These are phyloP conservation scores for Micrasema longulum DNA, from an alignment of 1,140 invertebrate genomes.

Conservation along the genomic window DNA sequence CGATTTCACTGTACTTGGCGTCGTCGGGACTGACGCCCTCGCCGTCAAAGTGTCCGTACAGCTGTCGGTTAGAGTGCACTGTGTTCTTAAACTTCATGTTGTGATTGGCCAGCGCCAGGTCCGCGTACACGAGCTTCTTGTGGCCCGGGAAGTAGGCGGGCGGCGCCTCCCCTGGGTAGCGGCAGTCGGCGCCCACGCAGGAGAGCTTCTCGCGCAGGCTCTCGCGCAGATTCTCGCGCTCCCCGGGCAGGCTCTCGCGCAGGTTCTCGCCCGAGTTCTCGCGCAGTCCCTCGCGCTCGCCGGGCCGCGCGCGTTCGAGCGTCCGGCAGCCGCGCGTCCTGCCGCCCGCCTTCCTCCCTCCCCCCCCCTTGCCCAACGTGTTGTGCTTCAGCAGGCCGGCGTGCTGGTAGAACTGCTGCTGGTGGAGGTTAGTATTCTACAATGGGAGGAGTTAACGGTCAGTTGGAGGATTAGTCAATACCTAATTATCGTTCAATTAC, in stretches of 20 bases:
- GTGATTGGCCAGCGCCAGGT: conserved; percentile 68
- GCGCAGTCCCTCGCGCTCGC: conserved; percentile 63
- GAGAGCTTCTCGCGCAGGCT: conserved; percentile 66
- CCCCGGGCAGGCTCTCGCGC: too few relatives aligned
- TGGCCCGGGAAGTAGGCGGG: conserved; percentile 62
- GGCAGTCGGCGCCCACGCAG: conserved; percentile 65
- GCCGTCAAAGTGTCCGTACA: conserved; percentile 66
- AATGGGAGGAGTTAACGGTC: conserved; percentile 52
- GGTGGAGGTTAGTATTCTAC: conserved; percentile 69
- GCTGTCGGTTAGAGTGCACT: conserved; percentile 69
- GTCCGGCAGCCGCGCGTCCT: conserved; percentile 75
- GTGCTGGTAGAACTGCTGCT: conserved; percentile 68
- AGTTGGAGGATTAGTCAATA: conserved; percentile 3
- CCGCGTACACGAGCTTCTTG: conserved; percentile 68
- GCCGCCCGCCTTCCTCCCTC: conserved; percentile 74
- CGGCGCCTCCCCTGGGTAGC: conserved; percentile 56
- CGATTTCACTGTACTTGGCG: conserved; percentile 84
- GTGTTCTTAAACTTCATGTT: conserved; percentile 70
- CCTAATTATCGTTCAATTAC: too few relatives aligned
- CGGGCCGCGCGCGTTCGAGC: conserved; percentile 62
- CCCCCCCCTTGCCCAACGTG: conserved; percentile 64
- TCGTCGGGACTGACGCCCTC: conserved; percentile 66
- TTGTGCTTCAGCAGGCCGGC: conserved; percentile 63
- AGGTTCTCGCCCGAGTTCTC: conserved; percentile 64
- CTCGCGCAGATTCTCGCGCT: conserved; percentile 60